Base-by-base conservation (phyloP, 2,113 vertebrate species). In the Arenaria interpres region DNA sequence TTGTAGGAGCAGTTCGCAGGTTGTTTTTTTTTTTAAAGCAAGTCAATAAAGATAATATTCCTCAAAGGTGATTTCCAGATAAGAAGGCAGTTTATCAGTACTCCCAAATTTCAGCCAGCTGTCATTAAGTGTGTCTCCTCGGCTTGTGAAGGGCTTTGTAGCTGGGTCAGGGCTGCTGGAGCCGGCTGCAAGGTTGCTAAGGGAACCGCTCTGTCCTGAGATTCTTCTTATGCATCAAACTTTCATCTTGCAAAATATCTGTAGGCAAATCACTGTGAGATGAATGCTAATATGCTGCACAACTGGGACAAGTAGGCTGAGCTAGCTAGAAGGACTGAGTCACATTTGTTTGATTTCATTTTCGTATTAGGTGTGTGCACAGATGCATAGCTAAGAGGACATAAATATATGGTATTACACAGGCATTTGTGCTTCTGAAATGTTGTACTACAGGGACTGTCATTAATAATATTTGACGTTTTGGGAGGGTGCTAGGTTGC, bases 171-270 rank as follows among this genome's bases (percentile, higher is more conserved):
- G 86, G 92, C 97, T 82, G 89, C 83, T 90, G 90, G 98, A 98
- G 97, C 97, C 4, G 85, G 91, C 95, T 98, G 97, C 95, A 98
- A 97, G 97, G 98, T 98, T 98, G 98, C 98, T 98, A 98, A 98
- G 98, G 98, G 98, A 98, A 98, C 98, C 57, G 23, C 96, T 97
- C 94, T 98, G 97, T 98, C 98, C 98, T 98, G 97, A 98, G 97
- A 97, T 96, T 98, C 96, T 95, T 97, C 97, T 91, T 98, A 97
- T 75, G 90, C 96, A 97, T 98, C 98, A 97, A 97, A 97, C 97
- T 98, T 98, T 98, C 98, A 98, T 98, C 97, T 98, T 96, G 96
- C 95, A 98, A 98, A 98, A 98, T 98, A 98, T 98, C 97, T 98
- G 98, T 97, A 98, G 97, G 98, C 97, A 98, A 98, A 98, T 97